Conservation (phyloP, 2,113 vertebrate species). For the Nansenia antarctica region DNA sequence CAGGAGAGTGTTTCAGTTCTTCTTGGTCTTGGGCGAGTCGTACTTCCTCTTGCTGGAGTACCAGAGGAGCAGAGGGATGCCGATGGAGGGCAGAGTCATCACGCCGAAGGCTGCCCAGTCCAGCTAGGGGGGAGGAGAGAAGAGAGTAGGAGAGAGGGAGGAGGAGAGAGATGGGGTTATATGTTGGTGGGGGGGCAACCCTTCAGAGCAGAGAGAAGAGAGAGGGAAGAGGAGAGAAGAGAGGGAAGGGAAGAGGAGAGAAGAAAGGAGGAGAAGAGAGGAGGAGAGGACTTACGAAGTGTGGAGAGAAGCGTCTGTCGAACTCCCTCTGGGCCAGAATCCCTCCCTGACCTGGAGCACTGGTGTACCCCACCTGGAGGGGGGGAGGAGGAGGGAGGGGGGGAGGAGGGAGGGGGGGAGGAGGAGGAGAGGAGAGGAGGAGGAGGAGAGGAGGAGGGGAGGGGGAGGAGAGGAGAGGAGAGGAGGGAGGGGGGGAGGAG, state of each 20-base stretch:
- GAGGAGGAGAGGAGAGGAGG: too few species aligned
- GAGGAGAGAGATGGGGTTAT: background rate
- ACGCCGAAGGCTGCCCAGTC: slow-evolving; percentile 97
- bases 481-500: too few species aligned
- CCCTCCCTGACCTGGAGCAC: slow-evolving; percentile 92
- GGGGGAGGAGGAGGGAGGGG: too few species aligned
- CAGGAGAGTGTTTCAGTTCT: slow-evolving; percentile 79
- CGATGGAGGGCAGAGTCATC: slow-evolving; percentile 96
- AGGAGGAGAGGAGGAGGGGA: too few species aligned
- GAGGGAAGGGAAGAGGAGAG: too few species aligned
- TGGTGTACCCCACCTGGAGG: slow-evolving; percentile 88
- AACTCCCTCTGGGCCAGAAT: slow-evolving; percentile 95
- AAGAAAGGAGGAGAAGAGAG: background rate
- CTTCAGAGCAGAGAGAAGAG: too few species aligned
- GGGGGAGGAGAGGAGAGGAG: too few species aligned
- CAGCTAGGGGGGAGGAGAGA: slow-evolving; percentile 67
- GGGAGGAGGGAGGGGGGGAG: too few species aligned
- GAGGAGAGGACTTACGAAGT: slow-evolving; percentile 83
- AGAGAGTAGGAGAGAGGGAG: background rate
- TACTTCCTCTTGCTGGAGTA: slow-evolving; percentile 98
- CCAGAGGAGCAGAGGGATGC: slow-evolving; percentile 95
- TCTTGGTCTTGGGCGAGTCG: slow-evolving; percentile 89
- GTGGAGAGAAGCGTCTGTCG: slow-evolving; percentile 93
- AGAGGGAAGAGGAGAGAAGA: too few species aligned
- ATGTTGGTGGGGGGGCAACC: too few species aligned